Percentiles rank a stretch among this genome's conserved stretches.
phyloP scores from a whole-genome alignment of 2,113 vertebrate species.

The Melanostigma gelatinosum region DNA sequence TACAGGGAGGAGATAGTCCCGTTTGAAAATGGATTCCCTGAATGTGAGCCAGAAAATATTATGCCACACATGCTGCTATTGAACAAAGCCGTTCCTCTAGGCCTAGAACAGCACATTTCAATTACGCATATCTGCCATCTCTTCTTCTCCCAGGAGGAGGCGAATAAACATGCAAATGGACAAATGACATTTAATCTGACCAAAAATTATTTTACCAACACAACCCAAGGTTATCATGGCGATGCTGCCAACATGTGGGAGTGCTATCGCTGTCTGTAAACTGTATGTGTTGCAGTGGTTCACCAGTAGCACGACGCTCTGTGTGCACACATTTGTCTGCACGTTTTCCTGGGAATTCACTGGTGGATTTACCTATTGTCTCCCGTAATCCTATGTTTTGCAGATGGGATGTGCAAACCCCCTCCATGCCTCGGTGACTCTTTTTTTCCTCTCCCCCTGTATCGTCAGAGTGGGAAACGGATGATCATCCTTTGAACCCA shows the following conservation, averaged over 20 bases:
- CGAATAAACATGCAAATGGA: constrained; percentile 52
- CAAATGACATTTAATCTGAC: constrained; percentile 64
- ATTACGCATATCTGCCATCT: constrained; percentile 49
- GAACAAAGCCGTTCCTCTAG: constrained; percentile 49
- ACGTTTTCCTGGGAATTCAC: constrained; percentile 45
- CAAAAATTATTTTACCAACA: constrained; percentile 24
- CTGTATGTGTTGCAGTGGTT: background rate
- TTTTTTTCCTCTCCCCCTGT: constrained; percentile 20
- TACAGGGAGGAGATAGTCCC: constrained; percentile 42
- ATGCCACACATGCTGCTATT: constrained; percentile 60
- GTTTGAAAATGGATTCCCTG: constrained; percentile 62
- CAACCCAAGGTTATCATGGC: constrained; percentile 42
- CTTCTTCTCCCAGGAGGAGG: constrained; percentile 32
- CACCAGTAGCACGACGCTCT: constrained; percentile 34
- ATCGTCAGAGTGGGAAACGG: constrained; percentile 70
- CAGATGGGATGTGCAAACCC: constrained; percentile 70
- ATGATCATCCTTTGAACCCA: constrained; percentile 79
- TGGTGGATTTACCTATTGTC: constrained; percentile 75
- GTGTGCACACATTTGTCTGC: constrained; percentile 35
- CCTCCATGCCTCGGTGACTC: constrained; percentile 39
- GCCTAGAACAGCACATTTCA: constrained; percentile 66
- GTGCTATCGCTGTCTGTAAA: background rate
- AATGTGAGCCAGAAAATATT: constrained; percentile 54
- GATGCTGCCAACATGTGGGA: background rate
- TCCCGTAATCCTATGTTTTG: constrained; percentile 76